Conservation (phyloP, 2,888 invertebrate genomes). For the Drosophila meridionalis region DNA sequence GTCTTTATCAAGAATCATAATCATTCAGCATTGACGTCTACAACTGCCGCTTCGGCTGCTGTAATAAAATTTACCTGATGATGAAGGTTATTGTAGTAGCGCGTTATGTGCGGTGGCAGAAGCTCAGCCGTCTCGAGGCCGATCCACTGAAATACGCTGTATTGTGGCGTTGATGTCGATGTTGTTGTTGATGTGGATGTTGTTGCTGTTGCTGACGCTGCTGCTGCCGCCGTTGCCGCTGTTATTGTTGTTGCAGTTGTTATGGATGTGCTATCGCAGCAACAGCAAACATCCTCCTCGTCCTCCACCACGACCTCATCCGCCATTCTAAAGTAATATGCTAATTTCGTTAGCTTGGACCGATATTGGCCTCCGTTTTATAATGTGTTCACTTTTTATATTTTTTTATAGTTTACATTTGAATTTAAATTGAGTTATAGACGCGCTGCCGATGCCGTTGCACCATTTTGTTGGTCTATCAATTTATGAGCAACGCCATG, state of each 20-base stretch:
- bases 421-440: constrained; percentile 78
- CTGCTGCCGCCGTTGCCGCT: constrained; percentile 22
- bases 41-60: constrained; percentile 1
- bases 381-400: constrained; percentile 58
- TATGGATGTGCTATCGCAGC: constrained; percentile 60
- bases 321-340: constrained; percentile 66
- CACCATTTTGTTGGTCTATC: constrained; percentile 61
- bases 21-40: constrained; percentile 3
- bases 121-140: constrained; percentile 88
- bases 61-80: constrained; percentile 79
- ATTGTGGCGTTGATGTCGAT: constrained; percentile 44
- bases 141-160: constrained; percentile 86
- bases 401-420: constrained; percentile 58
- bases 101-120: constrained; percentile 88
- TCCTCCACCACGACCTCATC: constrained; percentile 33
- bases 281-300: constrained; percentile 55
- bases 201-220: constrained; percentile 1
- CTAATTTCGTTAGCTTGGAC: constrained; percentile 53
- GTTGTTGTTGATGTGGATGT: constrained; percentile 32
- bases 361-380: constrained; percentile 52
- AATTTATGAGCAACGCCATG: constrained; percentile 73
- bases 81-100: constrained; percentile 87
- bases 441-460: constrained; percentile 25
- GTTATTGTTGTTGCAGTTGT: constrained; percentile 30
- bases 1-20: constrained; percentile 3